A percentile compares a stretch with the other conserved stretches of the same genome.
Conservation (phyloP, 2,113 vertebrate species). For the Thomomys bottae region DNA sequence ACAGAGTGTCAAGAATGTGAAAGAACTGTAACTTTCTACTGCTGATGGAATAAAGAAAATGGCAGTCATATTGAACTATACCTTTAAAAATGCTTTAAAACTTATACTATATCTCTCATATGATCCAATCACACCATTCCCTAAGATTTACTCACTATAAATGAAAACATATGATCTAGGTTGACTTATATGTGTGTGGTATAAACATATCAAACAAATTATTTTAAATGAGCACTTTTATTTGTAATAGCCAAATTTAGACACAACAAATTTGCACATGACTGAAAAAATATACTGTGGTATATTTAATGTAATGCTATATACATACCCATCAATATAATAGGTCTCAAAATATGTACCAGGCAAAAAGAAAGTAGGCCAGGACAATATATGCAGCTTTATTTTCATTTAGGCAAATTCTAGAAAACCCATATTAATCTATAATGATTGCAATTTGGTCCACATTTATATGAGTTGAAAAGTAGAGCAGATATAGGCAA, state of each 20-base stretch:
- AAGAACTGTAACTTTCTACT: too few species aligned
- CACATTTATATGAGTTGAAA: not conserved
- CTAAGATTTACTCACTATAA: too few species aligned
- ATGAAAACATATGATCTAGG: too few species aligned
- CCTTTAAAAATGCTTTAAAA: too few species aligned
- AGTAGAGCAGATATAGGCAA: not conserved
- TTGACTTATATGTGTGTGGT: too few species aligned
- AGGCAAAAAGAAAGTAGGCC: not conserved
- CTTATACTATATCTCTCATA: too few species aligned
- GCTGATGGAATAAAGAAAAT: too few species aligned
- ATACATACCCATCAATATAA: not conserved
- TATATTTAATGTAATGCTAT: not conserved
- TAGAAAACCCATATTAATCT: not conserved
- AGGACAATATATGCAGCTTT: rapidly evolving
- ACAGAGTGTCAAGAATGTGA: too few species aligned
- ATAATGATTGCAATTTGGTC: not conserved
- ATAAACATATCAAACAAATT: too few species aligned
- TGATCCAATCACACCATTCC: too few species aligned
- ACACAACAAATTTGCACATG: not conserved
- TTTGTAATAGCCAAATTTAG: not conserved
- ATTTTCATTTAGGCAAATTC: not conserved
- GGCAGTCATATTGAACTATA: too few species aligned
- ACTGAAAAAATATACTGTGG: not conserved
- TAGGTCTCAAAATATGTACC: too few species aligned
- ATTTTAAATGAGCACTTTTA: not conserved